These are phyloP conservation scores for Prionailurus bengalensis DNA, from an alignment of 2,113 vertebrate species.

Conservation along the genomic window DNA sequence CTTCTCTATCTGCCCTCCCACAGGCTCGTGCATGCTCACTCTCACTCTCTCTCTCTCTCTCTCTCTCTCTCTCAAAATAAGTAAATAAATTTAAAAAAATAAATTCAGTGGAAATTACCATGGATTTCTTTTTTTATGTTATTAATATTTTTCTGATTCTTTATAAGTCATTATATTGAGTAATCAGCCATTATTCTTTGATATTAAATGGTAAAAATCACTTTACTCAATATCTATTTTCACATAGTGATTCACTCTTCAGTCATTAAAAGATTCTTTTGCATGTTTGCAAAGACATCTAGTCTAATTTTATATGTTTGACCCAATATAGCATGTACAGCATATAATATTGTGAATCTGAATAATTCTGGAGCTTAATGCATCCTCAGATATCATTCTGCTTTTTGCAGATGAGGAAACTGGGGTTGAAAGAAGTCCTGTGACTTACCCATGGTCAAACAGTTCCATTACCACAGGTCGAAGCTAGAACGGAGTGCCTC, in stretches of 20 bases:
- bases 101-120: not conserved
- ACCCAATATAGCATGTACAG: not conserved
- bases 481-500: not conserved
- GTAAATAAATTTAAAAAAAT: too few relatives aligned
- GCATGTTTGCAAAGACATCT: not conserved
- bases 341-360: not conserved
- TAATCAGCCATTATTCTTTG: not conserved
- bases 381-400: not conserved
- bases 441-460: not conserved
- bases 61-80: too few relatives aligned
- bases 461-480: not conserved
- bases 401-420: not conserved
- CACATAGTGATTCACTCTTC: not conserved
- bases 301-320: not conserved
- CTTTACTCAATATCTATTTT: not conserved
- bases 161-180: not conserved
- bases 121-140: not conserved
- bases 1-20: too few relatives aligned
- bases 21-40: too few relatives aligned
- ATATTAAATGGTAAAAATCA: conserved; percentile 36
- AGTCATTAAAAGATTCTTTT: not conserved
- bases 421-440: not conserved
- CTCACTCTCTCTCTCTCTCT: too few relatives aligned
- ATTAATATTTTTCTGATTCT: not conserved
- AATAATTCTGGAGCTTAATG: not conserved